Evolutionary conservation across 2,113 vertebrate species (phyloP), one percentile per base, ranked within the genome.

Genomic region (Albula goreensis): DNA sequence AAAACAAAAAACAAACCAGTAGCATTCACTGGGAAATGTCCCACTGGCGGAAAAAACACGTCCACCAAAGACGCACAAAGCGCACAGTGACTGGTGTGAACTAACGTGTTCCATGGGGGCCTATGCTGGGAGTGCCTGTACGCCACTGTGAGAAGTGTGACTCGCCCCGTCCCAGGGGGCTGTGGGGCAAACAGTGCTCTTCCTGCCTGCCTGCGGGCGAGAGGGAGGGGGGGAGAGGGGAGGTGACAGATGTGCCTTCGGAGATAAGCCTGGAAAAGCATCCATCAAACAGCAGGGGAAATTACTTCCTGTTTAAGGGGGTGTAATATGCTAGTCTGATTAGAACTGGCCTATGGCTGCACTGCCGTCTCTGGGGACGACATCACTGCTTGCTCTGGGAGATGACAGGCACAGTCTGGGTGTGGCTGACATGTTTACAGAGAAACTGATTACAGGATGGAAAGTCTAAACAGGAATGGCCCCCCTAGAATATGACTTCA

Each of bases 231-330:
- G n/a, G 50, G 19, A 5, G 48, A 15, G 48, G 15, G 48, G 50
- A 17, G 19, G 83, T 82, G 84, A 89, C 94, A 95, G 93, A 95
- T 94, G 94, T 88, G 88, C 90, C 91, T 78, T 85, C 84, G 22
- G 79, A 91, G 95, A 95, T 96, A 95, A 94, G 91, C 50, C 0
- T 13, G 51, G 7, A 85, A 49, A 85, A 83, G 50, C 89, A 83
- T 89, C 88, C 89, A 87, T 89, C 81, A 88, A 77, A 89, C 93
- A 19, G 78, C 70, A 86, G 92, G 90, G 31, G 93, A 93, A 94
- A 94, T 91, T 85, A 83, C 90, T 94, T 95, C 95, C 95, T 94
- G 94, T 95, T 94, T 92, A 89, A 92, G 91, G 74, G 91, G 17
- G 89, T 66, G 17, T 19, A 48, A 81, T 90, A 90, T 89, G 91